A percentile compares a stretch with the other conserved stretches of the same genome.
Evolutionary conservation across 2,888 invertebrate genomes (phyloP).

Genomic region (Drosophila emarginata): DNA sequence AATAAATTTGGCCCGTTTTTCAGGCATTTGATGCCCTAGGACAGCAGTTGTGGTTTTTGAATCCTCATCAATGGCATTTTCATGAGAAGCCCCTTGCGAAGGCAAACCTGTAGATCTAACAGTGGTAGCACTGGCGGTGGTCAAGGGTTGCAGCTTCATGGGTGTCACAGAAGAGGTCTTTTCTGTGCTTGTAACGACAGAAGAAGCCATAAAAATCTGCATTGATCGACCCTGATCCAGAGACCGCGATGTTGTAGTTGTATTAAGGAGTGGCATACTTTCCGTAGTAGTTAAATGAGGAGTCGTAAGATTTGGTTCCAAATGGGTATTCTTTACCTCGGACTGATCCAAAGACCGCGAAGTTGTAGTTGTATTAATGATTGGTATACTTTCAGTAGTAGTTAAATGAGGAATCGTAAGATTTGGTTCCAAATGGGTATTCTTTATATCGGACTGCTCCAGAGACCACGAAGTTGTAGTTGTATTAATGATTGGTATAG

Average conservation of each 20-base stretch:
- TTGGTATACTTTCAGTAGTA: neutral
- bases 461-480: constrained; percentile 24
- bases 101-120: constrained; percentile 19
- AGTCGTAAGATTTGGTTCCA: neutral
- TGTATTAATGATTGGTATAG: neutral
- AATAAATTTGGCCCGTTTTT: constrained; percentile 79
- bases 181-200: constrained; percentile 40
- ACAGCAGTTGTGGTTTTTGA: constrained; percentile 21
- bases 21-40: constrained; percentile 40
- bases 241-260: constrained; percentile 20
- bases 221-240: constrained; percentile 60
- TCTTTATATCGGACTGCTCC: constrained; percentile 28
- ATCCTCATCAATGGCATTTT: constrained; percentile 64
- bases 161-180: constrained; percentile 46
- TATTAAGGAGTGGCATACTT: neutral
- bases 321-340: neutral
- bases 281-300: neutral
- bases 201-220: constrained; percentile 32
- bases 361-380: neutral
- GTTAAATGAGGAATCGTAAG: neutral
- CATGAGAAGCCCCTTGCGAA: constrained; percentile 43
- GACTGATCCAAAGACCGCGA: constrained; percentile 44
- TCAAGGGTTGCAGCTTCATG: constrained; percentile 61
- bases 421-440: neutral
- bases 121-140: constrained; percentile 38